phyloP scores from a whole-genome alignment of 1,140 invertebrate genomes.

The Calephelis nemesis region DNA sequence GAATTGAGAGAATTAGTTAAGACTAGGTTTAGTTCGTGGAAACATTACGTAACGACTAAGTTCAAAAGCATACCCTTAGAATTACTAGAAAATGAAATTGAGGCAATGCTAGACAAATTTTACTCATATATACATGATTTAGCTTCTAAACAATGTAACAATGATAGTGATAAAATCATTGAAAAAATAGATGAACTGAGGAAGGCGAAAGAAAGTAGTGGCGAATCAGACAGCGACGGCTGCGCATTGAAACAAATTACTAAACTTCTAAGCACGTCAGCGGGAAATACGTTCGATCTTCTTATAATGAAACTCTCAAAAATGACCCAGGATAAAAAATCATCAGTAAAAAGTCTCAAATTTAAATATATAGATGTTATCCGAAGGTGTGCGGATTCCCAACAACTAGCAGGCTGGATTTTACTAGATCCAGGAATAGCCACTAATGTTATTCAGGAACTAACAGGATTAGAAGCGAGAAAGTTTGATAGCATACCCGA shows the following conservation, averaged over 20 bases:
- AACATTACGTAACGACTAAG: conserved; percentile 55
- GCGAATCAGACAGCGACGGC: conserved; percentile 44
- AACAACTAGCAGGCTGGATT: conserved; percentile 57
- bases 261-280: conserved; percentile 51
- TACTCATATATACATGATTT: conserved; percentile 63
- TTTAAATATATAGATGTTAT: conserved; percentile 66
- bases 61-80: conserved; percentile 64
- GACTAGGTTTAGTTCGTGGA: conserved; percentile 61
- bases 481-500: conserved; percentile 53
- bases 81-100: conserved; percentile 59
- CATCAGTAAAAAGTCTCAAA: conserved; percentile 56
- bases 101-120: conserved; percentile 62
- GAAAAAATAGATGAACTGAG: conserved; percentile 53
- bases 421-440: conserved; percentile 57
- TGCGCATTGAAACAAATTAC: conserved; percentile 54
- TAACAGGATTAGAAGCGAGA: conserved; percentile 50
- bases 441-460: conserved; percentile 54
- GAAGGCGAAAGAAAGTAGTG: conserved; percentile 35
- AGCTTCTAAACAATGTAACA: conserved; percentile 47
- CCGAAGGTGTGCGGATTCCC: conserved; percentile 54
- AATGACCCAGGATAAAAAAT: conserved; percentile 56
- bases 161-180: conserved; percentile 53
- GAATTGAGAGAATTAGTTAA: conserved; percentile 55
- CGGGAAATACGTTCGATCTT: conserved; percentile 60
- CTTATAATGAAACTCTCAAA: conserved; percentile 62